Evolutionary conservation across 2,888 invertebrate species (phyloP).

Genomic region (Lamellibrachia columna): DNA sequence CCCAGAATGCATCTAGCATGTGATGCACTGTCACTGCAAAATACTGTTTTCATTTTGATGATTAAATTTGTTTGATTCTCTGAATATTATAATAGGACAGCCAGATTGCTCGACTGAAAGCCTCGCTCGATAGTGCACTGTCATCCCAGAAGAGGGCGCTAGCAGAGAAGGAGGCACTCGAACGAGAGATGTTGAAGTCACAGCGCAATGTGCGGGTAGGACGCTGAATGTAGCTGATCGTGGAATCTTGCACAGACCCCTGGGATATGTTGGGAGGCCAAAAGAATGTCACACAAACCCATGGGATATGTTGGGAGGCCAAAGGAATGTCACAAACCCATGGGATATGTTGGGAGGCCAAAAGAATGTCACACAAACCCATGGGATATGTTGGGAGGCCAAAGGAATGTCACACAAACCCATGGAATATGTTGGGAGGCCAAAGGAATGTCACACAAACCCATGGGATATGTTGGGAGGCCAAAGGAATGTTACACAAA

Average conservation of each 20-base stretch:
- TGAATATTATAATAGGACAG: slow-evolving; percentile 44
- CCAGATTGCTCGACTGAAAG: slow-evolving; percentile 54
- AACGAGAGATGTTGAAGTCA: slow-evolving; percentile 51
- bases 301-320: neutral
- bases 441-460: no score
- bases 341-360: no score
- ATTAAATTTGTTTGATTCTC: neutral
- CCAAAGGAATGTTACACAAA: no score
- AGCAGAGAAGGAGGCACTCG: slow-evolving; percentile 55
- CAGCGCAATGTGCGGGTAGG: slow-evolving; percentile 36
- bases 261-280: no score
- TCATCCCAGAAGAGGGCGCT: slow-evolving; percentile 52
- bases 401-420: no score
- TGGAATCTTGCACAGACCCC: neutral
- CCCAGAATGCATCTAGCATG: neutral
- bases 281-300: no score
- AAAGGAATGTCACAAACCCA: no score
- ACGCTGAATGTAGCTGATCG: neutral
- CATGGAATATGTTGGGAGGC: no score
- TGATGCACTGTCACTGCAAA: neutral
- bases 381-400: no score
- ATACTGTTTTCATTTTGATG: neutral
- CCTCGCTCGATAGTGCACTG: slow-evolving; percentile 52
- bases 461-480: no score
- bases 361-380: no score